Base-by-base conservation (phyloP, 2,888 invertebrate species). In the Poecilobothrus nobilitatus region DNA sequence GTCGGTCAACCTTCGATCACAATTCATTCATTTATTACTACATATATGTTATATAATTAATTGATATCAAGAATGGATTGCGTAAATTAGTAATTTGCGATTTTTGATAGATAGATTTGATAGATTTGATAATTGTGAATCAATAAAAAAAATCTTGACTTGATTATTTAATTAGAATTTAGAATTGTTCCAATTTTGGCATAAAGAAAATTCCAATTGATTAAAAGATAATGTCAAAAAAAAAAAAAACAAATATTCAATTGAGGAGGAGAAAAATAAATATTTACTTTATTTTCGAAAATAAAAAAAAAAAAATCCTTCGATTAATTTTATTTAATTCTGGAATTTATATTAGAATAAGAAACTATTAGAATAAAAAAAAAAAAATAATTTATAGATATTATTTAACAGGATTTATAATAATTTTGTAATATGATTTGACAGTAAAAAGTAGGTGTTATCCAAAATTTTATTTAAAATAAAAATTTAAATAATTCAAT, bases 161-260 rank as follows among this genome's bases (percentile, higher is more conserved):
- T 53, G 53, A 53, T 53, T 53, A 53, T 53, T 53, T 53, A 53
- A 53, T 53, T 53, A 53, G 53, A 53, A 18, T 12, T 53, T 53
- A 53, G 53, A 53, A 18, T 12, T 18, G 53, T 53, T 53, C 53
- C 27, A 27, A 27, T 27, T 27, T 4, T 27, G 27, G 27, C 27
- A 27, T 4, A 27, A 27, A 27, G 5, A 5, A 27, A 27, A 27
- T 27, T 27, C 27, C 27, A 27, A 27, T 27, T 27, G 27, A 27
- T 27, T 27, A 27, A 2, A 27, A 27, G 5, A 27, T 27, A 27
- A n/a, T n/a, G n/a, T n/a, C n/a, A n/a, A 27, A 27, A 27, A 27
- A 27, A 27, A 27, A 27, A 27, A 4, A 27, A 27, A 27, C 5
- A 27, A 27, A 27, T 27, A 27, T 4, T 5, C 2, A 27, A 27